Base-by-base conservation (phyloP, 2,888 invertebrate genomes). In the Abrostola triplasia region DNA sequence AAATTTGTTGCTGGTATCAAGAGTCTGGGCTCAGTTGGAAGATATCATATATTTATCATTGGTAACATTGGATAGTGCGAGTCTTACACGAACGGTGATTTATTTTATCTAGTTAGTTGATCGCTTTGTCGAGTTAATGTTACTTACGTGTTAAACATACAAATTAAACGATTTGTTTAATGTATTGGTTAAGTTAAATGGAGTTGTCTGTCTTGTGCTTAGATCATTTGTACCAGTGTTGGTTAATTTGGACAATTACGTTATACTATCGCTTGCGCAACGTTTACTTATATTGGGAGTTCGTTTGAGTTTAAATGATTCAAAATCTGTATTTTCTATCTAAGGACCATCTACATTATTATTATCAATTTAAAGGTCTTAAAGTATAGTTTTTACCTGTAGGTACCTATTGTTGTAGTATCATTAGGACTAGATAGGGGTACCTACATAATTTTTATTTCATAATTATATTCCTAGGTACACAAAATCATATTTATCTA, bases 1-100 rank as follows among this genome's bases (percentile, higher is more conserved):
- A 47, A 47, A 47, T 47, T 44, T 47, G 24, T 47, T 47, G 13
- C 24, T 47, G 12, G 44, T 47, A 47, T 47, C 44, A 47, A 47
- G 13, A 47, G 42, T 42, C 9, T 41, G 41, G 24, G 41, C 44
- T 47, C 44, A 9, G 8, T 8, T 1, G 13, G 13, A 24, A 47
- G 24, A 47, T 47, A 44, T 44, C 13, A 24, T 5, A 40, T 7
- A 9, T 47, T 47, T 47, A 47, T 47, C 44, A 47, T 47, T 24
- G 44, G 13, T 47, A 47, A 47, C 24, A 24, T 47, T 47, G 44
- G 24, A 24, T 24, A 24, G 24, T 24, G 24, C 24, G 24, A 9
- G 13, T 9, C 13, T 24, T 44, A 12, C 41, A n/a, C 41, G n/a
- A n/a, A 9, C 24, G 24, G 44, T 44, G 13, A 47, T 47, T 24